phyloP scores from a whole-genome alignment of 2,888 invertebrate genomes.

The Philaethria dido region DNA sequence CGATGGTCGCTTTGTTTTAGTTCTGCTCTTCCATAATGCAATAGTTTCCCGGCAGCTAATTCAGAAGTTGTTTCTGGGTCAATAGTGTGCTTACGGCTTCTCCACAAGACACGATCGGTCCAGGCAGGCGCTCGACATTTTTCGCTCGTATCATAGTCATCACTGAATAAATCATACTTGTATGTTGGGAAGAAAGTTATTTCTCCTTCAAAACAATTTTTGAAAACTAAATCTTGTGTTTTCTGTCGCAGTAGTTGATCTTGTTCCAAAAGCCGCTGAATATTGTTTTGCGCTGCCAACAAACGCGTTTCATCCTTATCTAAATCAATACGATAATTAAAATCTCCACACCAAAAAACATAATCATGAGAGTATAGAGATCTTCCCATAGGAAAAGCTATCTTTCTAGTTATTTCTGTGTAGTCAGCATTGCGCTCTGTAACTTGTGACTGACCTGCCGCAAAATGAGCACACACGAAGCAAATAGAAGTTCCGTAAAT shows the following conservation, averaged over 20 bases:
- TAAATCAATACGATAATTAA: conserved; percentile 98
- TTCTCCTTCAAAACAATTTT: conserved; percentile 96
- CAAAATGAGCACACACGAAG: conserved; percentile 99
- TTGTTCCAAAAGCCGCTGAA: conserved; percentile 89
- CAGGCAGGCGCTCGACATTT: conserved; percentile 98
- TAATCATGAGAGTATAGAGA: conserved; percentile 98
- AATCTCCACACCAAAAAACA: conserved; percentile 99
- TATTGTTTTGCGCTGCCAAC: conserved; percentile 89
- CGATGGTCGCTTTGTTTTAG: conserved; percentile 98
- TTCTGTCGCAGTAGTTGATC: conserved; percentile 96
- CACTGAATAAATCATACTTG: conserved; percentile 99
- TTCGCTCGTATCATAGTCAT: conserved; percentile 99
- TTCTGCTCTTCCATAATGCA: conserved; percentile 97
- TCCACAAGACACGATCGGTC: conserved; percentile 99
- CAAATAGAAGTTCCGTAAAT: conserved; percentile 97
- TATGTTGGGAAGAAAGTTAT: conserved; percentile 98
- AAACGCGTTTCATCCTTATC: conserved; percentile 97
- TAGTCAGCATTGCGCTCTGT: conserved; percentile 98
- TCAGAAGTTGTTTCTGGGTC: conserved; percentile 87
- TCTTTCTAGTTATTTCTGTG: conserved; percentile 96
- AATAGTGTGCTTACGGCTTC: conserved; percentile 88
- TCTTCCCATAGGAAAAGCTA: conserved; percentile 95
- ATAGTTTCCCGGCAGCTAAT: conserved; percentile 90
- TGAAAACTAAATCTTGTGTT: conserved; percentile 92
- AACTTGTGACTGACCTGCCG: conserved; percentile 98